A percentile compares a stretch with the other conserved stretches of the same genome.
Conservation (phyloP, 2,113 vertebrate genomes). For the Axis porcinus region DNA sequence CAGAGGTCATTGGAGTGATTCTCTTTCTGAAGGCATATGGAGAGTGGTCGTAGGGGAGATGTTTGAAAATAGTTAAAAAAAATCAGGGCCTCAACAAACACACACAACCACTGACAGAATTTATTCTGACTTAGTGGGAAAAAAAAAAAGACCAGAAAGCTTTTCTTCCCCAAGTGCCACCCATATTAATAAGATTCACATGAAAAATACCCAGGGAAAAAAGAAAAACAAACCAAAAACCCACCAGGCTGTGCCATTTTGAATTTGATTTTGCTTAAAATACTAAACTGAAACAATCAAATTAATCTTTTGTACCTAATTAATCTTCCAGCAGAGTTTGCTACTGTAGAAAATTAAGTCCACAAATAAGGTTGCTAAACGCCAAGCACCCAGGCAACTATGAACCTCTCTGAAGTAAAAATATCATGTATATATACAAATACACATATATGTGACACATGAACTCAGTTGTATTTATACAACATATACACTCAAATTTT, state of each 20-base stretch:
- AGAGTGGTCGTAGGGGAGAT: not conserved
- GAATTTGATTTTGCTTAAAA: constrained; percentile 26
- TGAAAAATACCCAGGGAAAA: constrained; percentile 64
- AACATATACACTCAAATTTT: not conserved
- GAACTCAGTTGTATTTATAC: not conserved
- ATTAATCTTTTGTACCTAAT: not conserved
- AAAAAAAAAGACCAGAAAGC: constrained; percentile 60
- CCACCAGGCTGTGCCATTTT: constrained; percentile 41
- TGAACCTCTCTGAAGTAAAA: not conserved
- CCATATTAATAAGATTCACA: constrained; percentile 75
- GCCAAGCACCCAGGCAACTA: not conserved
- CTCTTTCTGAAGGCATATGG: not conserved
- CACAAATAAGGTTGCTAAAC: not conserved
- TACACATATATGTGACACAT: not conserved
- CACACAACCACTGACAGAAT: constrained; percentile 25
- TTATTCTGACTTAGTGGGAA: constrained; percentile 62
- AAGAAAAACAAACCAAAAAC: not conserved
- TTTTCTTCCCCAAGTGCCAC: constrained; percentile 56
- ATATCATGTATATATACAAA: not conserved
- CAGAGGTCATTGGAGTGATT: not conserved
- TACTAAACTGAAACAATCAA: constrained; percentile 1
- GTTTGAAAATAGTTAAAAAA: not conserved
- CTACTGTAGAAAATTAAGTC: not conserved
- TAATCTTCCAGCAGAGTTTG: not conserved
- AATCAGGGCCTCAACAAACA: not conserved